Evolutionary conservation across 2,888 invertebrate genomes (phyloP).

Genomic region (Pseudococcus viburni): DNA sequence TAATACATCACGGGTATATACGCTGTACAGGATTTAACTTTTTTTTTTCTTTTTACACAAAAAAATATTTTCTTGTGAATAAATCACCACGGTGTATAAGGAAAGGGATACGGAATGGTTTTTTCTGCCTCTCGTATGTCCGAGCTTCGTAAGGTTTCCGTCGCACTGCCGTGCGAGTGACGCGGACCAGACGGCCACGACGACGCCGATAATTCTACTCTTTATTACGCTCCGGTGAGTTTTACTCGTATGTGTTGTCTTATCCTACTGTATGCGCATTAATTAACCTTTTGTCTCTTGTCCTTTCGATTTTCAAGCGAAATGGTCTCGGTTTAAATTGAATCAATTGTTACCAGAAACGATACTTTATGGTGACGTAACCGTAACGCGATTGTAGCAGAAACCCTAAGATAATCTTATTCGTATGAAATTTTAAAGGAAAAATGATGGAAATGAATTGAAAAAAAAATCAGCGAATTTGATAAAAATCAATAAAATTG

Average conservation of each 20-base stretch:
- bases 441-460: too few species aligned
- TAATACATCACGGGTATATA: constrained; percentile 37
- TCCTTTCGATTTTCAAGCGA: not conserved
- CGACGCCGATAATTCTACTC: constrained; percentile 48
- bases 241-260: not conserved
- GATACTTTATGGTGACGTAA: too few species aligned
- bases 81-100: not conserved
- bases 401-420: too few species aligned
- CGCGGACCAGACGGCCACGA: constrained; percentile 12
- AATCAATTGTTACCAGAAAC: too few species aligned
- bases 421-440: too few species aligned
- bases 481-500: too few species aligned
- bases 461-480: too few species aligned
- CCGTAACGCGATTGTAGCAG: too few species aligned
- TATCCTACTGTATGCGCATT: not conserved
- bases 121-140: constrained; percentile 14
- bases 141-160: constrained; percentile 31
- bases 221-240: constrained; percentile 38
- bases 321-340: too few species aligned
- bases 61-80: constrained; percentile 35
- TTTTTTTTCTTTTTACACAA: not conserved
- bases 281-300: not conserved
- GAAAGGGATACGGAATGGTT: not conserved
- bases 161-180: not conserved
- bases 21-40: constrained; percentile 22